Conservation (phyloP, 2,888 invertebrate genomes). For the Ommatoiulus sabulosus region DNA sequence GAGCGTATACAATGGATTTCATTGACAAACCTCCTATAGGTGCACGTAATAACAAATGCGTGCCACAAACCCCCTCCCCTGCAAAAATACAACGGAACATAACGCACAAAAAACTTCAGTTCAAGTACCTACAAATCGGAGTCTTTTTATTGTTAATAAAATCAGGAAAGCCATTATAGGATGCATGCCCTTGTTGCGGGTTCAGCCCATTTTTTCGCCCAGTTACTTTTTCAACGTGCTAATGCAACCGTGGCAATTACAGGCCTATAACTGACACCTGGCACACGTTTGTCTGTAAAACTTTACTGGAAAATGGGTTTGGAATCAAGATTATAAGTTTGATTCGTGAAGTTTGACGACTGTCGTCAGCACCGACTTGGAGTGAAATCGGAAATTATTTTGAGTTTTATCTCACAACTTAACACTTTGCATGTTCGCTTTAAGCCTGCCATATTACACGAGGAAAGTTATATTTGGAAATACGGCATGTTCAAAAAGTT, state of each 20-base stretch:
- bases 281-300: too few relatives aligned
- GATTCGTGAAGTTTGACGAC: too few relatives aligned
- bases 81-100: neutral
- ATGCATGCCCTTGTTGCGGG: neutral
- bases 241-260: neutral
- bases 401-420: too few relatives aligned
- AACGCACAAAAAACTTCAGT: neutral
- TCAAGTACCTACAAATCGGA: neutral
- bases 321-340: too few relatives aligned
- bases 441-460: too few relatives aligned
- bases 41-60: neutral
- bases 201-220: neutral
- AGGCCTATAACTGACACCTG: too few relatives aligned
- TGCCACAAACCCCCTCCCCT: neutral
- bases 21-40: neutral
- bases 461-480: too few relatives aligned
- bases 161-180: neutral
- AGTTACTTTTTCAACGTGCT: neutral
- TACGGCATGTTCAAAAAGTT: too few relatives aligned
- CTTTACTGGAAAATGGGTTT: too few relatives aligned
- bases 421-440: too few relatives aligned
- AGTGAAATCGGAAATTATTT: too few relatives aligned
- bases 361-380: too few relatives aligned
- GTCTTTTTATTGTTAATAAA: constrained; percentile 7
- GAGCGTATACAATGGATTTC: neutral